phyloP scores from a whole-genome alignment of 2,113 vertebrate genomes.

The Cariama cristata region DNA sequence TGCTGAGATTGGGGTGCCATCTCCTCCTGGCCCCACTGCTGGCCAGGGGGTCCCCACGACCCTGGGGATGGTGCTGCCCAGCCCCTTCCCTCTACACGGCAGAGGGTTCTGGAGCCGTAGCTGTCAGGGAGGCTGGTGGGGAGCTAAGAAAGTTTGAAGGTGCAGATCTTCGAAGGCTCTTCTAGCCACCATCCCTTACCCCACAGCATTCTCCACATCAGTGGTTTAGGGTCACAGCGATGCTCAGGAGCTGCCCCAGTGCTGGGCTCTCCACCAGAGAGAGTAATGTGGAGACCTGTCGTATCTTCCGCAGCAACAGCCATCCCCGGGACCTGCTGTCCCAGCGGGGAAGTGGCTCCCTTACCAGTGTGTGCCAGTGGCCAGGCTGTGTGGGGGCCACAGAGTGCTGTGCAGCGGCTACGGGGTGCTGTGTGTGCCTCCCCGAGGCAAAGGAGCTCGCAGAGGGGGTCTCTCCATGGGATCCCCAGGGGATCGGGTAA shows the following conservation, averaged over 20 bases:
- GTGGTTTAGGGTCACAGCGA: background rate
- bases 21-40: background rate
- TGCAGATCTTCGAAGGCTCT: background rate
- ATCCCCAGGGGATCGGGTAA: background rate
- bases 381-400: background rate
- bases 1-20: background rate
- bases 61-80: background rate
- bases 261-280: background rate
- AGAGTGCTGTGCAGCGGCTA: background rate
- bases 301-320: background rate
- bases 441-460: background rate
- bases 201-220: background rate
- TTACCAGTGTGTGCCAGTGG: background rate
- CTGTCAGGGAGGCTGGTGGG: background rate
- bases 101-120: background rate
- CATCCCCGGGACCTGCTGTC: background rate
- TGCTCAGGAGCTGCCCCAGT: background rate
- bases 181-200: background rate
- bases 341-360: fast-evolving
- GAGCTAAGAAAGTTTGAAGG: background rate
- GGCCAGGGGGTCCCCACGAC: background rate
- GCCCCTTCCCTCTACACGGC: background rate
- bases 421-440: background rate
- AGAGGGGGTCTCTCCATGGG: fast-evolving
- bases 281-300: fast-evolving